These are phyloP conservation scores for Nomada lathburiana DNA, from an alignment of 2,888 invertebrate species.

Conservation along the genomic window DNA sequence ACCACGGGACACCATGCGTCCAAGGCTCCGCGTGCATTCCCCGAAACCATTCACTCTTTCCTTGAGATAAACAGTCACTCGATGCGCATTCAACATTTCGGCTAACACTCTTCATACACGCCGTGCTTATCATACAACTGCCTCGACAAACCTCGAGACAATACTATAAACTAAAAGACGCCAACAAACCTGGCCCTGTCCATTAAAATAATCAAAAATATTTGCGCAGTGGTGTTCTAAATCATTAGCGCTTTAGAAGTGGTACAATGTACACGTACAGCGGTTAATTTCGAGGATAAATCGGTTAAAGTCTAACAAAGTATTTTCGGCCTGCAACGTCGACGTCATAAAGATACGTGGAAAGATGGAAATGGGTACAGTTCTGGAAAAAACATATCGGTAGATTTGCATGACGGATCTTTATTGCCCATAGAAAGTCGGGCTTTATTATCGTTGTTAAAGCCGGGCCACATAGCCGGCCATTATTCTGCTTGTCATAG, in stretches of 20 bases:
- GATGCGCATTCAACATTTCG: no score
- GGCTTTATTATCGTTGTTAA: constrained; percentile 70
- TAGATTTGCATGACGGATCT: constrained; percentile 72
- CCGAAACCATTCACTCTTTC: no score
- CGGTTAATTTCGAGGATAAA: constrained; percentile 33
- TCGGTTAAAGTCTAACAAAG: constrained; percentile 36
- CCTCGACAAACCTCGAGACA: no score
- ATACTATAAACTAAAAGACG: no score
- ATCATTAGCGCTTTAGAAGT: background rate
- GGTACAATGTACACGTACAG: background rate
- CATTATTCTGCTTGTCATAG: constrained; percentile 75
- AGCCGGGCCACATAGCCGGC: constrained; percentile 30
- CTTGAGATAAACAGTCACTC: no score
- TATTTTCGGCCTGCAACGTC: constrained; percentile 31
- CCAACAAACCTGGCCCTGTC: no score
- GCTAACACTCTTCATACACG: no score
- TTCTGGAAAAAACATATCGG: constrained; percentile 72
- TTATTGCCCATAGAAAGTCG: constrained; percentile 67
- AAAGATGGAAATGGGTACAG: constrained; percentile 27
- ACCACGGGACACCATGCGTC: constrained; percentile 27
- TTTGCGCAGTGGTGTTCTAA: no score
- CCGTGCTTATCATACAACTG: no score
- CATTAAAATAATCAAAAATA: no score
- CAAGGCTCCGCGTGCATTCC: background rate
- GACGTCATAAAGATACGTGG: constrained; percentile 5